These are phyloP conservation scores for Himantopus leucocephalus DNA, from an alignment of 2,113 vertebrate species.

Conservation along the genomic window DNA sequence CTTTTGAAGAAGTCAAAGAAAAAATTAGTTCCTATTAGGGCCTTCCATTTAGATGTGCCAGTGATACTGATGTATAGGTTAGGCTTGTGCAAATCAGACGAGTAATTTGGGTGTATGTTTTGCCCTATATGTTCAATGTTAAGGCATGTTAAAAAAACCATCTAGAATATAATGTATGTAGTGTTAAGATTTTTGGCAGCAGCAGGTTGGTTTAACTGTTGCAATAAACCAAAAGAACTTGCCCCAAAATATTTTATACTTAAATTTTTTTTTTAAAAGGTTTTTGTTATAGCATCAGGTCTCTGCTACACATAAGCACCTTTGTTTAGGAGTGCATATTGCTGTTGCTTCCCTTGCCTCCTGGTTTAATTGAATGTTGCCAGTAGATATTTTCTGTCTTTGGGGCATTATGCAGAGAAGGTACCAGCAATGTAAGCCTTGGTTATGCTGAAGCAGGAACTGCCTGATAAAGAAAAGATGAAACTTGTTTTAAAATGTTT, in stretches of 20 bases:
- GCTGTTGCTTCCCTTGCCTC: background rate
- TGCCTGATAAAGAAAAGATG: background rate
- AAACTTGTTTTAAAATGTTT: constrained; percentile 51
- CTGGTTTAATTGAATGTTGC: background rate
- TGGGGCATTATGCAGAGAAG: background rate
- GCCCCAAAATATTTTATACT: background rate
- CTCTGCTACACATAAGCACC: background rate
- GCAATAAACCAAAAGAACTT: background rate
- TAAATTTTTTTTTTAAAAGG: accelerated
- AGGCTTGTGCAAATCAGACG: background rate
- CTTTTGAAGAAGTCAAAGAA: background rate
- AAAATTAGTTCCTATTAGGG: background rate
- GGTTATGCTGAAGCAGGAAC: background rate
- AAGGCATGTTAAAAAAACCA: background rate
- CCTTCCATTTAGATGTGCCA: background rate
- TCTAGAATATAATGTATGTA: background rate
- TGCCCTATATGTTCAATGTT: background rate
- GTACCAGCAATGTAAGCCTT: background rate
- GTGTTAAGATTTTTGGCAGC: background rate
- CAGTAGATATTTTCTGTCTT: background rate
- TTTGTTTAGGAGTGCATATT: background rate
- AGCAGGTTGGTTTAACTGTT: background rate
- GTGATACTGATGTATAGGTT: background rate
- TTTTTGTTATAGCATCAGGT: background rate
- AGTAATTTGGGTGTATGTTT: background rate